Percentiles rank a stretch among this genome's conserved stretches.
Evolutionary conservation across 1,140 invertebrate species (phyloP).

Genomic region (Littorina saxatilis): DNA sequence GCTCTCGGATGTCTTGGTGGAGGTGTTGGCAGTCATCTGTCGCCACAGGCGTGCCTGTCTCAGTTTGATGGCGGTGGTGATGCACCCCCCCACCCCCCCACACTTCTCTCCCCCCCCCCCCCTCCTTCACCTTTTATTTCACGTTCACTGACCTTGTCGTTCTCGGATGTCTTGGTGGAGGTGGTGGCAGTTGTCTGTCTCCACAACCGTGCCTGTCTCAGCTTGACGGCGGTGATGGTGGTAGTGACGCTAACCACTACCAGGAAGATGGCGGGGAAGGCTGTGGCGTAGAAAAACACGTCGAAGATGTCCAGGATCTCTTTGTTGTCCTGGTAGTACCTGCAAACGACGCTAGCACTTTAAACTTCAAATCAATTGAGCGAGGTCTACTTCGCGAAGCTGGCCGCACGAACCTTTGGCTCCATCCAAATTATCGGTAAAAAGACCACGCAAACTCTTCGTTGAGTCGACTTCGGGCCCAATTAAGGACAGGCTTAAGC

Average conservation of each 20-base stretch:
- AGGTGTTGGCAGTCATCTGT: background rate
- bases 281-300: constrained; percentile 21
- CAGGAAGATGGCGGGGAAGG: constrained; percentile 19
- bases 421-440: too few species aligned
- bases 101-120: too few species aligned
- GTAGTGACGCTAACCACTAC: background rate
- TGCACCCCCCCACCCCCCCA: too few species aligned
- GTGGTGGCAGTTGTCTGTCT: background rate
- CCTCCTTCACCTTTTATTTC: too few species aligned
- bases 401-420: too few species aligned
- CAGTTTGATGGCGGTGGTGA: background rate
- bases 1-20: background rate
- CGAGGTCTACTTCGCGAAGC: too few species aligned
- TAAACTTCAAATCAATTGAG: too few species aligned
- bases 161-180: background rate
- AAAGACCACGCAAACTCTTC: too few species aligned
- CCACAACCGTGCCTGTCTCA: background rate
- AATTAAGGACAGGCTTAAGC: too few species aligned
- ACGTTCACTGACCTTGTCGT: background rate
- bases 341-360: background rate
- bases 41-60: background rate
- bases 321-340: constrained; percentile 24
- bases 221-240: constrained; percentile 14
- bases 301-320: constrained; percentile 26
- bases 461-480: too few species aligned